phyloP scores from a whole-genome alignment of 2,888 invertebrate species.

The Chironomus riparius region DNA sequence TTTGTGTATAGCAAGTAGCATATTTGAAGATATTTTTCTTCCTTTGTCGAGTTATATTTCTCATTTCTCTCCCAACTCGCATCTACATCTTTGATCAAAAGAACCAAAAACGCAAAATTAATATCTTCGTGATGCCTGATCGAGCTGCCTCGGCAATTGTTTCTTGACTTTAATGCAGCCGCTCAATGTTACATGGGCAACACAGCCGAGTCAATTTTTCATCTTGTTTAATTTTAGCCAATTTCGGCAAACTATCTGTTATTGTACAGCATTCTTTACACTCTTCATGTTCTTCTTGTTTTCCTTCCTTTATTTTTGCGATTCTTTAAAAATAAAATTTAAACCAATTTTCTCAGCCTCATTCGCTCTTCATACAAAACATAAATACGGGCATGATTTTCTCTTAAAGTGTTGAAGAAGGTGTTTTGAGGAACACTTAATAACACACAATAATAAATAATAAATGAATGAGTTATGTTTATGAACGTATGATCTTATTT shows the following conservation, averaged over 20 bases:
- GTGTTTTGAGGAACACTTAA: slow-evolving; percentile 26
- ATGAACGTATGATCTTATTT: not conserved
- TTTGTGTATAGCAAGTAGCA: not conserved
- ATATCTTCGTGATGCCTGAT: slow-evolving; percentile 5
- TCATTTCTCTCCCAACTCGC: not conserved
- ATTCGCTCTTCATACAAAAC: slow-evolving; percentile 5
- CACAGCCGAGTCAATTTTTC: slow-evolving; percentile 12
- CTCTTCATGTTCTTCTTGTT: not conserved
- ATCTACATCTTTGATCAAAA: not conserved
- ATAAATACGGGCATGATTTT: slow-evolving; percentile 18
- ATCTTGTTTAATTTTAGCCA: slow-evolving; percentile 20
- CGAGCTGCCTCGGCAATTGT: not conserved
- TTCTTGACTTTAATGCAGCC: not conserved
- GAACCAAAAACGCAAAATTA: not conserved
- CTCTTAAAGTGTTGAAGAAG: slow-evolving; percentile 27
- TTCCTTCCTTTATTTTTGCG: not conserved
- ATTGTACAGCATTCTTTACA: not conserved
- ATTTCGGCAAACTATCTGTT: slow-evolving; percentile 13
- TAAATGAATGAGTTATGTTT: slow-evolving; percentile 26
- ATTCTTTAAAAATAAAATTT: too few relatives aligned
- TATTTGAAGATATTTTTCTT: not conserved
- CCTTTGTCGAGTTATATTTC: not conserved
- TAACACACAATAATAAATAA: slow-evolving; percentile 26
- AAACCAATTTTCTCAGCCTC: slow-evolving; percentile 24
- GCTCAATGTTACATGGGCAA: slow-evolving; percentile 1